These are phyloP conservation scores for Chaetodon auriga DNA, from an alignment of 2,113 vertebrate species.

Conservation along the genomic window DNA sequence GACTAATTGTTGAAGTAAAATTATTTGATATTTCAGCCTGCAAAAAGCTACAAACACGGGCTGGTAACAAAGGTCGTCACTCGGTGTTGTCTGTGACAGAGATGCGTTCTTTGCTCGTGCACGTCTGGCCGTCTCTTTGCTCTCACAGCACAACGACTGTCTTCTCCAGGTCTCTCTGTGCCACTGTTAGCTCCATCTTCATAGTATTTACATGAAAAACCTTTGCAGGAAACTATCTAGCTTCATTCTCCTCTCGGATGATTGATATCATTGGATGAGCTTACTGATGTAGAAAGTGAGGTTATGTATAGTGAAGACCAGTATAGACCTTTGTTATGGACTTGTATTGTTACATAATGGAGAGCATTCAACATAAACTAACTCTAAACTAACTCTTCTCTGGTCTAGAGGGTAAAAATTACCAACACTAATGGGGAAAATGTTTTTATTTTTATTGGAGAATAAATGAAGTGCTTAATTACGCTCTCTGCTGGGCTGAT, in stretches of 20 bases:
- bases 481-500: constrained; percentile 7
- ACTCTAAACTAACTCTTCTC: background rate
- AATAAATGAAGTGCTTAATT: background rate
- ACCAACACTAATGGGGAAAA: background rate
- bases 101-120: constrained; percentile 37
- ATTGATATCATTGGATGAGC: constrained; percentile 9
- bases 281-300: constrained; percentile 1
- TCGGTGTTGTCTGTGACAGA: constrained; percentile 29
- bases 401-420: background rate
- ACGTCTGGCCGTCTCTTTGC: background rate
- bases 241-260: background rate
- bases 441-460: background rate
- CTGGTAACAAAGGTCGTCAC: constrained; percentile 43
- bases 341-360: constrained; percentile 22
- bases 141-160: constrained; percentile 12
- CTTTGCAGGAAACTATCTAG: background rate
- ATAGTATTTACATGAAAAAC: background rate
- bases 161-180: constrained; percentile 3
- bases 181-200: background rate
- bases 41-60: background rate
- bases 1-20: too few species aligned
- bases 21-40: constrained; percentile 21
- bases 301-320: background rate
- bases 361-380: background rate
- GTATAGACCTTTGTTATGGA: background rate